A percentile compares a stretch with the other conserved stretches of the same genome.
Evolutionary conservation across 2,888 invertebrate genomes (phyloP).

Genomic region (Adineta ricciae): DNA sequence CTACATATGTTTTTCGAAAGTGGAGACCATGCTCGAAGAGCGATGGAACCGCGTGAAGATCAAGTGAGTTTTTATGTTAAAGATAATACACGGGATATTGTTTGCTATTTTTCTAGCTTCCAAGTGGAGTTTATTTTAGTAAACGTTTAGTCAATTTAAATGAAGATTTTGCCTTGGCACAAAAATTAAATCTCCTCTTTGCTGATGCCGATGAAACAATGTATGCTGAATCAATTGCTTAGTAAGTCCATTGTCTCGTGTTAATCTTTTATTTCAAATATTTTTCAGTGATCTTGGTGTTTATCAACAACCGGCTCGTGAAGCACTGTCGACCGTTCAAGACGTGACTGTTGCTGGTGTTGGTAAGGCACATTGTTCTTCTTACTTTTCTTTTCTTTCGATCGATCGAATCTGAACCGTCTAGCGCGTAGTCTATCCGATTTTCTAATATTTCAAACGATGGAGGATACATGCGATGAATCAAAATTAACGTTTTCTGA

Average conservation of each 20-base stretch:
- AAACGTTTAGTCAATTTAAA: background rate
- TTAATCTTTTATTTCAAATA: background rate
- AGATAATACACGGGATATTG: too few species aligned
- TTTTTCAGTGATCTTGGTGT: background rate
- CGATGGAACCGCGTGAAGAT: background rate
- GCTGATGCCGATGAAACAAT: background rate
- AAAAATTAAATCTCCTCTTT: background rate
- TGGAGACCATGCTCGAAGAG: background rate
- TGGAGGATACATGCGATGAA: background rate
- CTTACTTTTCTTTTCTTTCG: background rate
- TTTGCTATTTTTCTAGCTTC: background rate
- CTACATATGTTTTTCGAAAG: constrained; percentile 2
- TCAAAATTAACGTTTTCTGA: background rate
- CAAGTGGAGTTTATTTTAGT: background rate
- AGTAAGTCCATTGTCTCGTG: background rate
- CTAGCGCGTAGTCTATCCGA: too few species aligned
- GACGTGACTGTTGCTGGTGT: background rate
- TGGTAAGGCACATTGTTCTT: background rate
- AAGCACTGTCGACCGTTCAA: background rate
- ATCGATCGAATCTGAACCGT: too few species aligned
- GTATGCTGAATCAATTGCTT: background rate
- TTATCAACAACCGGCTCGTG: constrained; percentile 2
- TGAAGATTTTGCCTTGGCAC: background rate
- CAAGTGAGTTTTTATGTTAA: background rate
- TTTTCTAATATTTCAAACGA: background rate